Evolutionary conservation across 2,797 vertebrate genomes (phyloP), one percentile per base, ranked within the genome.

Genomic region (Gymnodraco acuticeps): DNA sequence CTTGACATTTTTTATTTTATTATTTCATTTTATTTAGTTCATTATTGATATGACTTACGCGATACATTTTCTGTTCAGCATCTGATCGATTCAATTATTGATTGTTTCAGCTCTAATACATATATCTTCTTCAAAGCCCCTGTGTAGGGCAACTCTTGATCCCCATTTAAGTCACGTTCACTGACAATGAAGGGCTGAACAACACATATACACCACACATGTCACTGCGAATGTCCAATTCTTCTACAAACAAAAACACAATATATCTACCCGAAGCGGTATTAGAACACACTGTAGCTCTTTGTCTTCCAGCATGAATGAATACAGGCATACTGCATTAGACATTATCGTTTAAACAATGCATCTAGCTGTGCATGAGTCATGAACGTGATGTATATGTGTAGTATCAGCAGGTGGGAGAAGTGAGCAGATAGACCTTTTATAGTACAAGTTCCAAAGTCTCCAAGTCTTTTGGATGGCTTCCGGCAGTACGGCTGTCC

Each of bases 381-480:
- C n/a, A n/a, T n/a, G 27, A 27, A 27, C 27, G 4, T 27, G 27
- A 27, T 74, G 42, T 81, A 73, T 73, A 80, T 82, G 79, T 83
- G 80, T 80, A 42, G 47, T 51, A 75, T 74, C 73, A 83, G 78
- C 71, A 76, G 54, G 55, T 62, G 74, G 77, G 50, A 41, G 53
- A 42, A 38, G 47, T 42, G 15, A 23, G 42, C 65, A 64, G 62
- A 60, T 61, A 54, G 70, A 10, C 72, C 66, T n/a, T 73, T 73
- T 81, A 74, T 58, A 60, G 52, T 50, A 16, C 31, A 43, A 55
- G 50, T 73, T 31, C 82, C 19, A 69, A 43, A 79, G 16, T 80
- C 69, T 84, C 11, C 33, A 13, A 65, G 54, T 53, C 45, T 80
- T 61, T 73, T 73, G 16, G 46, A 70, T 56, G 33, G 42, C 70